Evolutionary conservation across 2,113 vertebrate species (phyloP), one percentile per base, ranked within the genome.

Genomic region (Rhynchomys soricoides): DNA sequence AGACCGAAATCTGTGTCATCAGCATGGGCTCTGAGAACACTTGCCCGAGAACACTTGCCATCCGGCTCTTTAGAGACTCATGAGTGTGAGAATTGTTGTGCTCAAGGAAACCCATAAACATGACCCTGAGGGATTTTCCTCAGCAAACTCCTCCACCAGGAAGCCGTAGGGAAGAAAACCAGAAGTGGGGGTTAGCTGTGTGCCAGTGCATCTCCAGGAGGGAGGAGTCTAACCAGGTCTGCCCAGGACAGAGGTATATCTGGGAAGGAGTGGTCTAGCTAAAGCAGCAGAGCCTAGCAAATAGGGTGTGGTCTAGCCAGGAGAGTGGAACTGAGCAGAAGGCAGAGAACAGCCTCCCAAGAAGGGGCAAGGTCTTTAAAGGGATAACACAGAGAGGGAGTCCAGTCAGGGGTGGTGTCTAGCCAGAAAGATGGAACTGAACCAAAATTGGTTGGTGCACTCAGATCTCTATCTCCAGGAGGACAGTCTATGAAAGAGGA

Each of bases 111-210:
- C 15, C 59, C 40, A 29, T 1, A 9, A 4, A 31, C 1, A 0
- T 0, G 55, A 71, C 5, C 7, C 0, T 1, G 13, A 24, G 7
- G 55, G 34, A 68, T 37, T n/a, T 70, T 70, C 11, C 64, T 68
- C 4, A 0, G 6, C 0, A 64, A 48, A n/a, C 22, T 10, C 66
- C 10, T 29, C n/a, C 17, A 17, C 66, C 52, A 19, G 1, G 31
- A 59, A 78, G 43, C 24, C 40, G 37, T n/a, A 2, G 10, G 3
- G 16, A 7, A 45, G 62, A 66, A 74, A 68, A 5, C 9, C 0
- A 0, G 37, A 3, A 22, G 15, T 10, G 31, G 43, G 0, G 5
- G 26, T 7, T 3, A 21, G 31, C 17, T 31, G 0, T 0, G 3
- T n/a, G 40, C 3, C 13, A 26, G 50, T 26, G 29, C n/a, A 2